A percentile compares a stretch with the other conserved stretches of the same genome.
Conservation (phyloP, 2,888 invertebrate genomes). For the Nysson spinosus region DNA sequence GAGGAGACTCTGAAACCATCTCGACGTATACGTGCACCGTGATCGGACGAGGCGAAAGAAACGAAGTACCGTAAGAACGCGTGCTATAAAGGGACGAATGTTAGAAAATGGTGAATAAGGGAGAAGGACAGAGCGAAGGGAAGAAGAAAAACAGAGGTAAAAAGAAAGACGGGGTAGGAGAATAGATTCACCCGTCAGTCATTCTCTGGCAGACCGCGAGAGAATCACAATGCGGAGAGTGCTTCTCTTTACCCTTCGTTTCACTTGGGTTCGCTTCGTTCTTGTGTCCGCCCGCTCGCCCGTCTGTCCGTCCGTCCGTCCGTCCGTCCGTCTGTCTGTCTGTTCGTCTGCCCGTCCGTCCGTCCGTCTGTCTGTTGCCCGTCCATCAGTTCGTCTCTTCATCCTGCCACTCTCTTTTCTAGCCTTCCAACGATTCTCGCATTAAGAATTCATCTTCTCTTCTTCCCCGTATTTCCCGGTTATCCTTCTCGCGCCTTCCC, state of each 20-base stretch:
- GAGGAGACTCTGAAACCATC: too few species aligned
- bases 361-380: slow-evolving; percentile 68
- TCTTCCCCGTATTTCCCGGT: slow-evolving; percentile 35
- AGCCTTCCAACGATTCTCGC: slow-evolving; percentile 67
- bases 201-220: slow-evolving; percentile 73
- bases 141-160: slow-evolving; percentile 16
- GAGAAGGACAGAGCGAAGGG: background rate
- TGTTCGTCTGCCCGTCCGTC: slow-evolving; percentile 69
- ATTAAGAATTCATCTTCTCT: slow-evolving; percentile 63
- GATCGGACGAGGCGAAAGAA: too few species aligned
- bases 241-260: slow-evolving; percentile 58
- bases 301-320: slow-evolving; percentile 68
- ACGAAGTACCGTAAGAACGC: too few species aligned
- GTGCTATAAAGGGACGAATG: too few species aligned
- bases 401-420: slow-evolving; percentile 71
- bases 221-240: slow-evolving; percentile 74
- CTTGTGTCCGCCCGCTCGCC: slow-evolving; percentile 68
- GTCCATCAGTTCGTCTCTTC: slow-evolving; percentile 73
- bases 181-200: slow-evolving; percentile 77
- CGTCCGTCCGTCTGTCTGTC: slow-evolving; percentile 73
- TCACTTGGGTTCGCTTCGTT: slow-evolving; percentile 47
- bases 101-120: too few species aligned
- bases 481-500: background rate
- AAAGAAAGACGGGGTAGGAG: slow-evolving; percentile 58
- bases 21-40: too few species aligned